These are phyloP conservation scores for Bicyclus anynana DNA, from an alignment of 1,140 invertebrate species.

Conservation along the genomic window DNA sequence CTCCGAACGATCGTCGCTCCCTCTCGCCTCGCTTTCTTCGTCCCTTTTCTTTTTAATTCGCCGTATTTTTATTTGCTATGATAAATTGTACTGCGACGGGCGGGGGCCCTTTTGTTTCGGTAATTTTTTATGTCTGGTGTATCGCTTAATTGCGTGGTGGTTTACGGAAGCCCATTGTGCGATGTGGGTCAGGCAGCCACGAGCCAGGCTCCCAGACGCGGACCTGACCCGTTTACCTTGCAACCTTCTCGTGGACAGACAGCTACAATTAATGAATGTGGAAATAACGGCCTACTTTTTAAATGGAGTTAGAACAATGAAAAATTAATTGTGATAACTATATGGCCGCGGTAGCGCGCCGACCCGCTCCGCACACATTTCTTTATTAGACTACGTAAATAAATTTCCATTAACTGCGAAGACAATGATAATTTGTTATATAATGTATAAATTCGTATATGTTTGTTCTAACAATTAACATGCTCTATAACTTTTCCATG, in stretches of 20 bases:
- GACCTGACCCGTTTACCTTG: slow-evolving; percentile 64
- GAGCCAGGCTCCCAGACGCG: slow-evolving; percentile 29
- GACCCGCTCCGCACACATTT: slow-evolving; percentile 12
- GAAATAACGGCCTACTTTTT: slow-evolving; percentile 41
- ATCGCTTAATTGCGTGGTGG: slow-evolving; percentile 70
- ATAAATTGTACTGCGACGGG: slow-evolving; percentile 68
- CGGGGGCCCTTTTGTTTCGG: slow-evolving; percentile 67
- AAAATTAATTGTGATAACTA: slow-evolving; percentile 33
- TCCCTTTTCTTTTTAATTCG: slow-evolving; percentile 74
- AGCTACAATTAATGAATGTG: slow-evolving; percentile 45
- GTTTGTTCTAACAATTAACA: too few relatives aligned
- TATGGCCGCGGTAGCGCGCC: slow-evolving; percentile 17
- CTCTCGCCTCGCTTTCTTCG: slow-evolving; percentile 65
- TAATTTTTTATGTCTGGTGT: slow-evolving; percentile 75
- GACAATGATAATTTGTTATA: neutral
- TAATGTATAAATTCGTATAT: too few relatives aligned
- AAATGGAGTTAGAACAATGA: slow-evolving; percentile 36
- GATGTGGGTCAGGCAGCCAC: slow-evolving; percentile 55
- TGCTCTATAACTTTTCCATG: too few relatives aligned
- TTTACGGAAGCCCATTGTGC: slow-evolving; percentile 65
- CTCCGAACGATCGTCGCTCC: slow-evolving; percentile 55
- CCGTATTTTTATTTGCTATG: slow-evolving; percentile 75
- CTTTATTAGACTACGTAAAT: slow-evolving; percentile 16
- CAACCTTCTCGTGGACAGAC: slow-evolving; percentile 43
- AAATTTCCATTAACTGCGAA: slow-evolving; percentile 15